These are phyloP conservation scores for Tiaroga cobitis DNA, from an alignment of 2,797 vertebrate genomes.

Conservation along the genomic window DNA sequence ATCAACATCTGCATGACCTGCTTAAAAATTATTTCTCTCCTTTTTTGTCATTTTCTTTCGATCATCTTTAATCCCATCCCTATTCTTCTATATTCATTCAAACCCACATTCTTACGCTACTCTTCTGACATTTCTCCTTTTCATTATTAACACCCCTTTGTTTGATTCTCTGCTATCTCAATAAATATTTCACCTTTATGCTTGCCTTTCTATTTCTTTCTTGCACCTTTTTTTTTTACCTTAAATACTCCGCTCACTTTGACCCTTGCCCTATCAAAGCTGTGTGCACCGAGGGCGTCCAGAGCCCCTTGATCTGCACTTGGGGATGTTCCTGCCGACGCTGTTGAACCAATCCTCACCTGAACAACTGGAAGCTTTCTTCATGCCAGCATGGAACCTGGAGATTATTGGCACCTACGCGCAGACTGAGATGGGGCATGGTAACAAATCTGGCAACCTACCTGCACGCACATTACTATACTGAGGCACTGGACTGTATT, in stretches of 20 bases:
- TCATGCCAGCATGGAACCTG: conserved; percentile 98
- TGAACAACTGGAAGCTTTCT: conserved; percentile 94
- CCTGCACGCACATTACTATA: not conserved
- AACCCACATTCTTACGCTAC: conserved; percentile 16
- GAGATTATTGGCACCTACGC: conserved; percentile 99
- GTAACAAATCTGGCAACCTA: conserved; percentile 76
- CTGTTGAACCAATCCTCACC: conserved; percentile 95
- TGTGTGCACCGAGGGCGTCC: conserved; percentile 86
- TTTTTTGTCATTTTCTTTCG: conserved; percentile 52
- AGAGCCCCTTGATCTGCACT: conserved; percentile 93
- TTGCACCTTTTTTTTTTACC: conserved; percentile 20
- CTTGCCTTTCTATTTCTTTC: not conserved
- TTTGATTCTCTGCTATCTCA: not conserved
- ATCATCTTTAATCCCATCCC: conserved; percentile 18
- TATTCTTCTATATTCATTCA: not conserved
- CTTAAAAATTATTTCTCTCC: conserved; percentile 54
- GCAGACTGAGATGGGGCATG: conserved; percentile 99
- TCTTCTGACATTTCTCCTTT: conserved; percentile 4
- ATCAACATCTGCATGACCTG: conserved; percentile 61
- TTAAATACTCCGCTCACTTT: conserved; percentile 55
- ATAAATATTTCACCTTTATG: not conserved
- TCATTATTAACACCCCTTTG: not conserved
- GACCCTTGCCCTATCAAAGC: conserved; percentile 73
- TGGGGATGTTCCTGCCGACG: conserved; percentile 99
- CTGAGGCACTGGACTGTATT: not conserved